Evolutionary conservation across 2,888 invertebrate species (phyloP).

Genomic region (Chorisops tibialis): DNA sequence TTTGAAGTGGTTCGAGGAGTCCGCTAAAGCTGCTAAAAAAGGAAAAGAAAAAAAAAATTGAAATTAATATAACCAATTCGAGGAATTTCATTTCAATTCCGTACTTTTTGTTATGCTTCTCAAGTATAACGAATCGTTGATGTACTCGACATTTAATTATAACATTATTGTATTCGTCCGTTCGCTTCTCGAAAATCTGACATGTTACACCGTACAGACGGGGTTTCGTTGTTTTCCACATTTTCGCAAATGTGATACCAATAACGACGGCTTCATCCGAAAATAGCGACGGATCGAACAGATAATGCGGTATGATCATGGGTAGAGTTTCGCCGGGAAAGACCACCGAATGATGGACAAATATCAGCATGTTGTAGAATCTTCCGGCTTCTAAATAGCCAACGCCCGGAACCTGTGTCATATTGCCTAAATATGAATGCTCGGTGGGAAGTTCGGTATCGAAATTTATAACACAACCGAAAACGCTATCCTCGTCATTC

Average conservation of each 20-base stretch:
- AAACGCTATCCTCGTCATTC: background rate
- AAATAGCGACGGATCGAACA: constrained; percentile 43
- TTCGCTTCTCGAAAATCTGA: constrained; percentile 50
- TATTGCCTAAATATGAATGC: constrained; percentile 54
- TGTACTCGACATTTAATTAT: constrained; percentile 71
- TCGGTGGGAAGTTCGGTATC: constrained; percentile 57
- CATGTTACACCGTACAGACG: constrained; percentile 50
- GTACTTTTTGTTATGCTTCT: constrained; percentile 44
- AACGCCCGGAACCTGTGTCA: constrained; percentile 64
- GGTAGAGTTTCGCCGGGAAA: constrained; percentile 81
- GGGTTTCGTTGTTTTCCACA: constrained; percentile 37
- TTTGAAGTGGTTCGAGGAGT: constrained; percentile 17
- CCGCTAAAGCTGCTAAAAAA: constrained; percentile 26
- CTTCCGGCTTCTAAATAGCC: constrained; percentile 60
- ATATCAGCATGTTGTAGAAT: constrained; percentile 57
- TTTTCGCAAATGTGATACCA: constrained; percentile 47
- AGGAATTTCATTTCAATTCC: constrained; percentile 2
- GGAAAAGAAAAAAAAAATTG: background rate
- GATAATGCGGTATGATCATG: constrained; percentile 57
- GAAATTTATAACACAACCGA: constrained; percentile 40
- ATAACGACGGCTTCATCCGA: constrained; percentile 47
- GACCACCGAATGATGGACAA: constrained; percentile 61
- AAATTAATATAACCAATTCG: too few species aligned
- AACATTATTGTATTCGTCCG: constrained; percentile 48
- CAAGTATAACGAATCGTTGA: constrained; percentile 62